Evolutionary conservation across 2,888 invertebrate genomes (phyloP), one percentile per base, ranked within the genome.

Genomic region (Mayetiola destructor): DNA sequence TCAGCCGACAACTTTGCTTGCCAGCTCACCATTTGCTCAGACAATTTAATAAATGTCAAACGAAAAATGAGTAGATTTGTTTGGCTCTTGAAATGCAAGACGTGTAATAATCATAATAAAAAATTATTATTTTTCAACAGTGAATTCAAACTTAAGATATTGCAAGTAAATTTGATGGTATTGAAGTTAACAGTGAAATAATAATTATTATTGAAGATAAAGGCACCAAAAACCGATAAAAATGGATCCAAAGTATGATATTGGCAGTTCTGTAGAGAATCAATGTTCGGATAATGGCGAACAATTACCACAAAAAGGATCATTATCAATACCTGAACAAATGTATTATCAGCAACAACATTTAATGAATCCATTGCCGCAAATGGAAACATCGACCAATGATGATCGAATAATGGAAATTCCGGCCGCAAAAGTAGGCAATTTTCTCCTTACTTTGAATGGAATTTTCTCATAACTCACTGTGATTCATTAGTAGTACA

Each of bases 361-460:
- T 27, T 23, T 2, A 10, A 21, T 23, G 27, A n/a, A 27, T 27
- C 18, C 27, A 2, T 27, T 27, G 9, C 48, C 5, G 4, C 48
- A 20, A 6, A 27, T 48, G 4, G 27, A 48, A 48, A 48, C 23
- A 16, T 27, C 42, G 12, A 2, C 48, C 4, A 16, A 5, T 48
- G 48, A 27, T 5, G 27, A 53, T 16, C 4, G 32, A 14, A 20
- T 14, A 37, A 55, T 37, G 55, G 56, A 56, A 42, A 56, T 56
- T 42, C 56, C 56, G 9, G 56, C 56, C 16, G 56, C 56, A 40
- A 39, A 56, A 42, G 56, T 48, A 48, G 4, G 29, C 12, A 48
- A 37, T 37, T n/a, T n/a, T n/a, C n/a, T n/a, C n/a, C n/a, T n/a
- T n/a, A n/a, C n/a, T n/a, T n/a, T n/a, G n/a, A n/a, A n/a, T n/a